Percentiles rank a stretch among this genome's conserved stretches.
Evolutionary conservation across 1,140 invertebrate species (phyloP).

Genomic region (Yoshiicerus persimilis): DNA sequence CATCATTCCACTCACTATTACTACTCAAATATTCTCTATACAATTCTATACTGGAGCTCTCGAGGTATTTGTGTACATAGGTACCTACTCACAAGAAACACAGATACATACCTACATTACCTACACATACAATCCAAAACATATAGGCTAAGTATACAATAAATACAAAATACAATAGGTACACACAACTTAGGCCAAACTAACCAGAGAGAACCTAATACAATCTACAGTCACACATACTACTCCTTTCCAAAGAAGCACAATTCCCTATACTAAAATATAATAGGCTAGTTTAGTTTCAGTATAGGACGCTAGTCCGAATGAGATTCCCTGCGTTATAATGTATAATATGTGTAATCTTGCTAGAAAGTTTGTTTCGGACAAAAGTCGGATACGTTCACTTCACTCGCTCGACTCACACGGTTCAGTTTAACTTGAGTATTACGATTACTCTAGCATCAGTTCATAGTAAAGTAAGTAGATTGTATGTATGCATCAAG

Average conservation of each 20-base stretch:
- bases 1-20: not conserved
- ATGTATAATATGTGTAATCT: not conserved
- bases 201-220: not conserved
- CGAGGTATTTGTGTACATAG: not conserved
- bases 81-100: not conserved
- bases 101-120: not conserved
- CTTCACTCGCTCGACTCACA: not conserved
- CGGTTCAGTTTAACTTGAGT: not conserved
- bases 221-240: not conserved
- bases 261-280: not conserved
- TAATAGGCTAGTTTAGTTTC: not conserved
- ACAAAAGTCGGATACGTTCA: not conserved
- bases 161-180: not conserved
- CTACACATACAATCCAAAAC: not conserved
- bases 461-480: too few relatives aligned
- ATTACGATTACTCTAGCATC: not conserved
- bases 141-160: conserved; percentile 4
- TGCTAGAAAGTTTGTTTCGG: not conserved
- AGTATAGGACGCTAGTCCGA: not conserved
- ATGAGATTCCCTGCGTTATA: not conserved
- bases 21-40: not conserved
- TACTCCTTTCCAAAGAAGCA: too few relatives aligned
- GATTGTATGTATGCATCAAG: not conserved
- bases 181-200: not conserved
- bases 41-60: not conserved